Conservation (phyloP, 2,113 vertebrate species). For the Oophaga pumilio region DNA sequence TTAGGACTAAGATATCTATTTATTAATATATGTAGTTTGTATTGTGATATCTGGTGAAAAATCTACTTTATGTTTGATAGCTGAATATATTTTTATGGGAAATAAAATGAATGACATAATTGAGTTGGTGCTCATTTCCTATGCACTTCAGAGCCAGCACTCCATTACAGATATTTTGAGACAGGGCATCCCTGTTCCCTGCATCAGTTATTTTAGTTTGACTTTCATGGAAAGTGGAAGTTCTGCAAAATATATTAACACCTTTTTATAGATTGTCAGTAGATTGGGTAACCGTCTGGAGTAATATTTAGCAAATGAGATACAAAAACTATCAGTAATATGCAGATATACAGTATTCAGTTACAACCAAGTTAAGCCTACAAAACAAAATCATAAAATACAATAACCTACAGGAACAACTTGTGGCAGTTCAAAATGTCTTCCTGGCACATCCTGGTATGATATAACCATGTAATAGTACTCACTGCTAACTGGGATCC, state of each 20-base stretch:
- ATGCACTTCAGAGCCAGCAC: neutral
- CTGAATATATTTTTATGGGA: too few species aligned
- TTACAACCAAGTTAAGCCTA: conserved; percentile 18
- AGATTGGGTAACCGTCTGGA: neutral
- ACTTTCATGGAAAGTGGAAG: too few species aligned
- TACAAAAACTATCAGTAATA: neutral
- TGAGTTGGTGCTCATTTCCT: neutral
- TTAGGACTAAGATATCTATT: too few species aligned
- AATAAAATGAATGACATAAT: too few species aligned
- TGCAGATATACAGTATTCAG: conserved; percentile 24
- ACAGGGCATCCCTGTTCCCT: neutral
- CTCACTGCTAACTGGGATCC: neutral
- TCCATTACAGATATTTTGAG: neutral
- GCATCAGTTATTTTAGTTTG: neutral
- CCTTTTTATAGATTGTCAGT: neutral
- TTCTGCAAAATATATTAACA: neutral
- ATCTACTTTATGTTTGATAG: too few species aligned
- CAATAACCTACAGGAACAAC: neutral
- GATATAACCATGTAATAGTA: neutral
- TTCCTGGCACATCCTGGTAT: conserved; percentile 18
- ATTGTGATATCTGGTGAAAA: too few species aligned
- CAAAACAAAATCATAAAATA: neutral
- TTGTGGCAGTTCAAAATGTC: conserved; percentile 8
- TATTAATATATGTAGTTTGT: too few species aligned
- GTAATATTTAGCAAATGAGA: neutral